Evolutionary conservation across 2,888 invertebrate genomes (phyloP), one percentile per base, ranked within the genome.

Genomic region (Chelonus formosanus): DNA sequence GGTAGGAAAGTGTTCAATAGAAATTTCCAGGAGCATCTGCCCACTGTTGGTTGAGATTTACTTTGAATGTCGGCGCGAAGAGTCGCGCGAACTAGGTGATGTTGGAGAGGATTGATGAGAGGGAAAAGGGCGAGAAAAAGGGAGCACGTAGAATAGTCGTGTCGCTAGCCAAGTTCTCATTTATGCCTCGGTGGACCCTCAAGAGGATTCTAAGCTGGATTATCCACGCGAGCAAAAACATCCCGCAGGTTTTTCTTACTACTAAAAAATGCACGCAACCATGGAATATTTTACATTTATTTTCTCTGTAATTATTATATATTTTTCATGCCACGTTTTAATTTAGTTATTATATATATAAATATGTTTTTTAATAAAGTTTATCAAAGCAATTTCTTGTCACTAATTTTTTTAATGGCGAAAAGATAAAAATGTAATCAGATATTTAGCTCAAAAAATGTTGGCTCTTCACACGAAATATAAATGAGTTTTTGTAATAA

Each of bases 161-260:
- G 69, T 71, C 70, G 59, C 63, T 69, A 62, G 65, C 68, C 74
- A 70, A 69, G 74, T 75, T 73, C 72, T 72, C 74, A 75, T 77
- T 77, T 77, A 71, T 69, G 69, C 70, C 60, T 65, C 71, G 62
- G 73, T 72, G 71, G 73, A 74, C 73, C 69, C 72, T 69, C 67
- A 63, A 76, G 74, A 69, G 69, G 74, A 75, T 71, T 69, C 71
- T 83, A 82, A 84, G 82, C 82, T 78, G 83, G 83, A 84, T 84
- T 79, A 84, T 83, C 82, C 79, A 74, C 43, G 56, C 66, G 40
- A 67, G 67, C 31, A 63, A 40, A 65, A 63, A 57, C 58, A 66
- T 61, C 65, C 64, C 63, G 67, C 47, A 61, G 61, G 58, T 68
- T 67, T 62, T 65, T 52, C 48, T 48, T 48, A 20, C 31, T 48